Base-by-base conservation (phyloP, 2,888 invertebrate genomes). In the Cryptocheilus praepositus region DNA sequence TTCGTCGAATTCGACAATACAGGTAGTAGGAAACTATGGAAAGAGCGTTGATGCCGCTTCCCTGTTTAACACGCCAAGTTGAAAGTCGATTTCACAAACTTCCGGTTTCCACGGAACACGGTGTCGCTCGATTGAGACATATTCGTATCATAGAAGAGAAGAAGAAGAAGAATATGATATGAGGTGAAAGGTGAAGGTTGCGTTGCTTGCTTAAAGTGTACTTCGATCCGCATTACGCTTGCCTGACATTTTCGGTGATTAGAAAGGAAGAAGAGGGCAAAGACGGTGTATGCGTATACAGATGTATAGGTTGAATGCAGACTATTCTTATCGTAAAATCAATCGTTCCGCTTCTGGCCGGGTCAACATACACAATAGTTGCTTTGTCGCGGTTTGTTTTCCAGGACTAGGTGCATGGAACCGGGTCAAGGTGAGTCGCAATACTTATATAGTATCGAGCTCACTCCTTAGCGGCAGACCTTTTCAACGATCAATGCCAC, bases 361-460 rank as follows among this genome's bases (percentile, higher is more conserved):
- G 44, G 49, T 25, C 5, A 52, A 53, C 60, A 54, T 19, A 51
- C 22, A 61, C n/a, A n/a, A n/a, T n/a, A 54, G n/a, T 67, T 60
- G 64, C 58, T 69, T 65, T 65, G 21, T 53, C 52, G n/a, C n/a
- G 55, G n/a, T 61, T 58, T 64, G 59, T 77, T 76, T 71, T 70
- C 60, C 76, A 71, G 63, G 72, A 71, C 57, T 60, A 64, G 53
- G 64, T 60, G 13, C 28, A 57, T 55, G 46, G 60, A 77, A 77
- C 64, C 49, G 70, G 77, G 77, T 77, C 77, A 77, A 77, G 77
- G 77, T 77, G 62, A 56, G 16, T 59, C 56, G 25, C 28, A 60
- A 61, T 66, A 71, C 66, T 72, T 65, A 8, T 49, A 44, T 54
- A 63, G 64, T 69, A 61, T 46, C 13, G 49, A 61, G 49, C 68